Evolutionary conservation across 2,113 vertebrate species (phyloP).

Genomic region (Arvicanthis niloticus): DNA sequence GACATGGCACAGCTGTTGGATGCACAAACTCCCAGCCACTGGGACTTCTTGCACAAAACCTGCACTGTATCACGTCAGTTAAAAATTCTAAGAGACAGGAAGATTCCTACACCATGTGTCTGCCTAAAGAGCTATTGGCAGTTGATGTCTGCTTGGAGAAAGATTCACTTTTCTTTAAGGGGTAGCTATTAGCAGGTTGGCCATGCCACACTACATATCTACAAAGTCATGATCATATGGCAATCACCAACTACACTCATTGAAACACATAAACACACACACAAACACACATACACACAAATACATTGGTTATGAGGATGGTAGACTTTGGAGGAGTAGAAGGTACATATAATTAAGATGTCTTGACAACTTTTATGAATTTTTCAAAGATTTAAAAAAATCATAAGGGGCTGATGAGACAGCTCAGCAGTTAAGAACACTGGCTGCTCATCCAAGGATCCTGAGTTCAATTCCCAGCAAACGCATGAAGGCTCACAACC

Average conservation of each 20-base stretch:
- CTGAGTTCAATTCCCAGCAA: no score
- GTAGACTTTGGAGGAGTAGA: background rate
- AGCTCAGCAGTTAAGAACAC: no score
- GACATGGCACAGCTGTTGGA: background rate
- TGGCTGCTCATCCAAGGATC: no score
- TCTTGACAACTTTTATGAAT: background rate
- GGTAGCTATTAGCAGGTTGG: background rate
- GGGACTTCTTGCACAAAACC: background rate
- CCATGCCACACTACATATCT: background rate
- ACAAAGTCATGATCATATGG: background rate
- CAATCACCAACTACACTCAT: background rate
- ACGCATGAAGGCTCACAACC: no score
- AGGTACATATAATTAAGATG: background rate
- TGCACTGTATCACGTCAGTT: background rate
- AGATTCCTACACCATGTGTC: background rate
- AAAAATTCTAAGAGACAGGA: background rate
- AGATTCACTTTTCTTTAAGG: background rate
- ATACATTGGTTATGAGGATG: background rate
- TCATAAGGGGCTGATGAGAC: no score
- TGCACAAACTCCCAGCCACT: background rate
- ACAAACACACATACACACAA: background rate
- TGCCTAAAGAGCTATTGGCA: background rate
- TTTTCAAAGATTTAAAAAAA: background rate
- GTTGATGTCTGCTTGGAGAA: background rate
- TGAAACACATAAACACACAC: background rate